Percentiles rank a stretch among this genome's conserved stretches.
phyloP scores from a whole-genome alignment of 2,797 vertebrate species.

The Xyrichtys novacula region DNA sequence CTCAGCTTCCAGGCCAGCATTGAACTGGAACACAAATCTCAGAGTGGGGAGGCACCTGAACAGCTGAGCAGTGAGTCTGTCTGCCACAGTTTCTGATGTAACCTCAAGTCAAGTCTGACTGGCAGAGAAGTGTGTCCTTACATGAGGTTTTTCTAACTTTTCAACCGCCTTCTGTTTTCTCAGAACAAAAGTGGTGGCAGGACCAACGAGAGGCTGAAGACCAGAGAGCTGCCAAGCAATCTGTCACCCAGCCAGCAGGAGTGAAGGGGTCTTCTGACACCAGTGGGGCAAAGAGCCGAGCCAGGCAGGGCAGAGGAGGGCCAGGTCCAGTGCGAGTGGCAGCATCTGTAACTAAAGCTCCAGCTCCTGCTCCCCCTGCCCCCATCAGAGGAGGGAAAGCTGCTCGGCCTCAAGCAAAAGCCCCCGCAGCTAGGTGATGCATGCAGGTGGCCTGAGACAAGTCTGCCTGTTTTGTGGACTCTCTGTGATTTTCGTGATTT shows the following conservation, averaged over 20 bases:
- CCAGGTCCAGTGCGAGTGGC: constrained; percentile 28
- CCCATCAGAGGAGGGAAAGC: constrained; percentile 50
- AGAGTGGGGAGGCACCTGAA: constrained; percentile 64
- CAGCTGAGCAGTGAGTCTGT: constrained; percentile 75
- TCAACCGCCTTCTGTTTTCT: constrained; percentile 3
- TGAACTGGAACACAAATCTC: constrained; percentile 68
- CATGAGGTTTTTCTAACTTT: neutral
- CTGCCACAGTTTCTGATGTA: neutral
- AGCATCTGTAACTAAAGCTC: constrained; percentile 45
- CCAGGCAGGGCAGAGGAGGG: constrained; percentile 42
- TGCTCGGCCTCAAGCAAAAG: constrained; percentile 42
- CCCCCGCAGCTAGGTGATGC: constrained; percentile 66
- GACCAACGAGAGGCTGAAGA: constrained; percentile 45
- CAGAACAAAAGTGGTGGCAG: constrained; percentile 83
- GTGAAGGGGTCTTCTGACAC: constrained; percentile 31
- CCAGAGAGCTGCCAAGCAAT: constrained; percentile 33
- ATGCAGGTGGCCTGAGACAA: neutral
- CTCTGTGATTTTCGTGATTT: too few relatives aligned
- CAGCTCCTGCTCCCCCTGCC: constrained; percentile 9
- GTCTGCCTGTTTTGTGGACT: neutral
- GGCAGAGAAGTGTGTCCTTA: neutral
- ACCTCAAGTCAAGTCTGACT: neutral
- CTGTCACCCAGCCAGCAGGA: constrained; percentile 26
- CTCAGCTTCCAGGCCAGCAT: constrained; percentile 83
- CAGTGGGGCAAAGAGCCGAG: constrained; percentile 43